These are phyloP conservation scores for Schizopygopsis pylzovi DNA, from an alignment of 2,797 vertebrate species.

Conservation along the genomic window DNA sequence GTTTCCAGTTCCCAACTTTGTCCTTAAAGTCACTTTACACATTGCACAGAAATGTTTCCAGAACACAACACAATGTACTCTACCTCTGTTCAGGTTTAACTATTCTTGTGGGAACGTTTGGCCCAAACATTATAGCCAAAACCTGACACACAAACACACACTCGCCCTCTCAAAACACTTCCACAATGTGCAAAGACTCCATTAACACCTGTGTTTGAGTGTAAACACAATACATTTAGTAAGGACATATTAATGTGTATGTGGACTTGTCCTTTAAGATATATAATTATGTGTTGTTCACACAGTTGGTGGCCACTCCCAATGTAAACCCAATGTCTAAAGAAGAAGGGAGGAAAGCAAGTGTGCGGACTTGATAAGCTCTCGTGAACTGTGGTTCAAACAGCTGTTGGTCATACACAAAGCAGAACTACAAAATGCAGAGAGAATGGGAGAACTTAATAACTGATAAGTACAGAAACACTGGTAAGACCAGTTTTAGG, in stretches of 20 bases:
- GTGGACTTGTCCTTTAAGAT: not conserved
- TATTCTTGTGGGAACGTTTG: not conserved
- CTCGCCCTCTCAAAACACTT: not conserved
- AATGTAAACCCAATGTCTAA: slow-evolving; percentile 23
- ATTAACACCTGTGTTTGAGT: slow-evolving; percentile 24
- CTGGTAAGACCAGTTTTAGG: slow-evolving; percentile 55
- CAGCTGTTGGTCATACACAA: slow-evolving; percentile 32
- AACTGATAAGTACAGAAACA: slow-evolving; percentile 31
- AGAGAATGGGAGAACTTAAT: slow-evolving; percentile 23
- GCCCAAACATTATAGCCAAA: not conserved
- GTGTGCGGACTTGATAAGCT: slow-evolving; percentile 49
- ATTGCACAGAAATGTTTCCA: slow-evolving; percentile 8
- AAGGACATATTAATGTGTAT: slow-evolving; percentile 4
- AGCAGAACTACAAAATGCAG: slow-evolving; percentile 19
- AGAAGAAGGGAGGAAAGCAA: slow-evolving; percentile 30
- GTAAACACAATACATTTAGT: slow-evolving; percentile 15
- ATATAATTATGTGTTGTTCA: slow-evolving; percentile 18
- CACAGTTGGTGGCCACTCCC: slow-evolving; percentile 40
- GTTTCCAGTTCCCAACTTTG: slow-evolving; percentile 10
- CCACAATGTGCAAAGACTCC: not conserved
- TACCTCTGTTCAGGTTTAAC: slow-evolving; percentile 21
- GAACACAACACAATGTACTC: not conserved
- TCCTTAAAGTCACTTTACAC: slow-evolving; percentile 4
- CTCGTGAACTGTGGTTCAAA: not conserved
- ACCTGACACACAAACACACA: not conserved